Percentiles rank a stretch among this genome's conserved stretches.
These are phyloP conservation scores for Myotis pilosus DNA, from an alignment of 2,797 vertebrate genomes.

Conservation along the genomic window DNA sequence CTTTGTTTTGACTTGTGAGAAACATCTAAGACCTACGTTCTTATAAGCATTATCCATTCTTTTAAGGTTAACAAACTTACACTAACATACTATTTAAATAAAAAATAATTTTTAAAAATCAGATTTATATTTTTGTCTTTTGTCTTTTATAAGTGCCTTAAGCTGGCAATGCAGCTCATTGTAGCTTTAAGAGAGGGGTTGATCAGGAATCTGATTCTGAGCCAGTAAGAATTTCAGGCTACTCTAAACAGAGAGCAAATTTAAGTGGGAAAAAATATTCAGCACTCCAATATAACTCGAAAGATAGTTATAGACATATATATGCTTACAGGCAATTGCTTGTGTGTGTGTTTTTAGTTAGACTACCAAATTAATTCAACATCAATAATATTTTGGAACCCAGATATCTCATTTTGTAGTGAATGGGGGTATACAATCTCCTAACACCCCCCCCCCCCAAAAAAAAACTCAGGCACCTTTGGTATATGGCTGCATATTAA, in stretches of 20 bases:
- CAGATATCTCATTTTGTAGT: constrained; percentile 29
- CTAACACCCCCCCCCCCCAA: not conserved
- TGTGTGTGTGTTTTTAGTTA: not conserved
- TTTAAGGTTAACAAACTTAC: constrained; percentile 66
- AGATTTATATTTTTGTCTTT: constrained; percentile 55
- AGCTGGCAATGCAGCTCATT: constrained; percentile 75
- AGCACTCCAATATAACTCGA: constrained; percentile 12
- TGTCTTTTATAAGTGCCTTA: constrained; percentile 56
- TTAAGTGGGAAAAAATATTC: constrained; percentile 37
- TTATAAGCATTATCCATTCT: constrained; percentile 71
- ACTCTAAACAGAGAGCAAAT: constrained; percentile 34
- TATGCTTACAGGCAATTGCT: constrained; percentile 50
- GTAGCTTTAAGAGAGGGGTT: constrained; percentile 67
- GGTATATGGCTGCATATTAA: not conserved
- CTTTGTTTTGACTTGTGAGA: constrained; percentile 74
- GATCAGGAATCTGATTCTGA: constrained; percentile 70
- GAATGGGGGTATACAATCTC: not conserved
- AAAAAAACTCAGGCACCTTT: not conserved
- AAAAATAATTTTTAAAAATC: constrained; percentile 60
- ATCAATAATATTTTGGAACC: constrained; percentile 13
- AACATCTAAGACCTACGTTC: constrained; percentile 68
- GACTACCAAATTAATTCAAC: constrained; percentile 14
- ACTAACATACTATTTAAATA: constrained; percentile 62
- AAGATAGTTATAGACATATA: constrained; percentile 43
- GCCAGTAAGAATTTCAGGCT: constrained; percentile 61